Percentiles rank a stretch among this genome's conserved stretches.
These are phyloP conservation scores for Bellardia pandia DNA, from an alignment of 2,888 invertebrate genomes.

Conservation along the genomic window DNA sequence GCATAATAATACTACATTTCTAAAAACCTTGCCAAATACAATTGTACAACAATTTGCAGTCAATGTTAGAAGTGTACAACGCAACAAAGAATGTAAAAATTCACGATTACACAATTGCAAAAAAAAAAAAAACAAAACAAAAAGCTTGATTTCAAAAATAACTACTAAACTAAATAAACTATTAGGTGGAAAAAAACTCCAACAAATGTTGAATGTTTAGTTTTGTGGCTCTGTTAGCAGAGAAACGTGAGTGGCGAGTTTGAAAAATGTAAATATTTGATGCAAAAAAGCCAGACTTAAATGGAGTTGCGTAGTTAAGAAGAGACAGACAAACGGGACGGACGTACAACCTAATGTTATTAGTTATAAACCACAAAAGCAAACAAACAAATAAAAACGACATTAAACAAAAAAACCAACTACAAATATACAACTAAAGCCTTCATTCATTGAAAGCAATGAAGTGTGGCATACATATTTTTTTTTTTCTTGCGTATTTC, in stretches of 20 bases:
- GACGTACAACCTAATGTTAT: background rate
- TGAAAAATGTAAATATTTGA: slow-evolving; percentile 25
- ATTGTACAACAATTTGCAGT: slow-evolving; percentile 19
- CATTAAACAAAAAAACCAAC: background rate
- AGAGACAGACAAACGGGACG: background rate
- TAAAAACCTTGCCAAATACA: slow-evolving; percentile 41
- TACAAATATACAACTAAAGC: slow-evolving; percentile 3
- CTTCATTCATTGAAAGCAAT: slow-evolving; percentile 26
- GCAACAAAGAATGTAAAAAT: background rate
- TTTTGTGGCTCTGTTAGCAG: background rate
- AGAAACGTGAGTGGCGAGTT: slow-evolving; percentile 39
- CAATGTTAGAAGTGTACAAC: slow-evolving; percentile 34
- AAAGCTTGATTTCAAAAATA: slow-evolving; percentile 10
- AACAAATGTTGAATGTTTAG: background rate
- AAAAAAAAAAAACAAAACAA: background rate
- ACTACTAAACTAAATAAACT: background rate
- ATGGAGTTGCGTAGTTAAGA: background rate
- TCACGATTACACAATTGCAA: no score
- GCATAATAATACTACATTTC: background rate
- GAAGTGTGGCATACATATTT: slow-evolving; percentile 22
- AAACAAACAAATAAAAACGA: background rate
- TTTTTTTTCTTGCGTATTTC: background rate
- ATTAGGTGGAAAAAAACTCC: background rate
- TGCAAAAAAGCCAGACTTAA: background rate
- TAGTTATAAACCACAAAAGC: background rate